A percentile compares a stretch with the other conserved stretches of the same genome.
phyloP scores from a whole-genome alignment of 2,797 vertebrate species.

The Vireo griseus region DNA sequence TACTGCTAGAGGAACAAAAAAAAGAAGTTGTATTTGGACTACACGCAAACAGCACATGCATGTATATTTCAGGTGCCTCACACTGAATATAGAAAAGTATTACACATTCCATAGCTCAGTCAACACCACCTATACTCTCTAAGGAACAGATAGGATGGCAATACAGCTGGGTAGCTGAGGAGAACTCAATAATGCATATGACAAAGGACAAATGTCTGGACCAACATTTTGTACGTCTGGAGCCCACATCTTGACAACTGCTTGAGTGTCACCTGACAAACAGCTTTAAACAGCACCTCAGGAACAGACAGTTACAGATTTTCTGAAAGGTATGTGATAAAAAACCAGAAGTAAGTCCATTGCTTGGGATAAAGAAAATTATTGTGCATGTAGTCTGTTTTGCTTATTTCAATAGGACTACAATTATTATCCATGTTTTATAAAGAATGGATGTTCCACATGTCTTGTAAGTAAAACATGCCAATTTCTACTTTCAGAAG shows the following conservation, averaged over 20 bases:
- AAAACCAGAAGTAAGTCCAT: not conserved
- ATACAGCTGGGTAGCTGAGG: not conserved
- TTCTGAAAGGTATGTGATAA: not conserved
- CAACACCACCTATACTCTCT: not conserved
- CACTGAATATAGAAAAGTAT: not conserved
- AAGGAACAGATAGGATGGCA: not conserved
- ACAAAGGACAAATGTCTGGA: not conserved
- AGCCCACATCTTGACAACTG: not conserved
- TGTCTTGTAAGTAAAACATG: not conserved
- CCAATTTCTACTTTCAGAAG: not conserved
- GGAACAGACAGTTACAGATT: not conserved
- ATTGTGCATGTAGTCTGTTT: not conserved
- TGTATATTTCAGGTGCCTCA: not conserved
- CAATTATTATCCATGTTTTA: not conserved
- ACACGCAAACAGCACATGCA: not conserved
- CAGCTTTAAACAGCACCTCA: rapidly evolving
- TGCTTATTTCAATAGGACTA: not conserved
- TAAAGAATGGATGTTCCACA: not conserved
- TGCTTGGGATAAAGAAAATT: not conserved
- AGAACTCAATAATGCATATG: not conserved
- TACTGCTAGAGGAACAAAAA: not conserved
- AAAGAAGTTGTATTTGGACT: not conserved
- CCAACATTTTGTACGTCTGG: not conserved
- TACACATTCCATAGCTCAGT: not conserved
- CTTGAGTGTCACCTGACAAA: not conserved